Evolutionary conservation across 2,797 vertebrate genomes (phyloP).

Genomic region (Myotis daubentonii): DNA sequence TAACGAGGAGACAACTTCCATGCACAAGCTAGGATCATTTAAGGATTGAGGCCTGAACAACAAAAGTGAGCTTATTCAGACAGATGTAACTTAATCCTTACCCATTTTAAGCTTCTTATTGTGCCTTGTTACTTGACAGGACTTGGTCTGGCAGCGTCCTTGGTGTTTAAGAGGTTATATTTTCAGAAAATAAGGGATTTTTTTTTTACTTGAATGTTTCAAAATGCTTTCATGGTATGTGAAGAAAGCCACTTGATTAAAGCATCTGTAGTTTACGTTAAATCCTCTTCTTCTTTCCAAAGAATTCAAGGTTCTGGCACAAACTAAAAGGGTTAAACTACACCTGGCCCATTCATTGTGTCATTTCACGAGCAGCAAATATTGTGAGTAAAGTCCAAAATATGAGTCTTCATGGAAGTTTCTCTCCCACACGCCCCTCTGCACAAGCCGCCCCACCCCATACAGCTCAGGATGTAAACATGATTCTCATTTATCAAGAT

Average conservation of each 20-base stretch:
- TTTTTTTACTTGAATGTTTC: constrained; percentile 75
- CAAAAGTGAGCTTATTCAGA: constrained; percentile 74
- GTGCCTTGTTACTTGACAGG: constrained; percentile 73
- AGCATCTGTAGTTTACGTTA: constrained; percentile 63
- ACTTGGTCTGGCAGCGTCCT: constrained; percentile 74
- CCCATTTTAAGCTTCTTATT: constrained; percentile 77
- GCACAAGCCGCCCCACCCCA: not conserved
- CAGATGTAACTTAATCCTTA: constrained; percentile 74
- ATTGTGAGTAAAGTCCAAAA: constrained; percentile 62
- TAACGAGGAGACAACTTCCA: constrained; percentile 53
- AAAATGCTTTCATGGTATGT: constrained; percentile 77
- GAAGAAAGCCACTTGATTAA: constrained; percentile 80
- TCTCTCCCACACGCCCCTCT: not conserved
- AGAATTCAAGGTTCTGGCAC: constrained; percentile 74
- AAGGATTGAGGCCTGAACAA: constrained; percentile 70
- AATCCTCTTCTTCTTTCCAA: constrained; percentile 76
- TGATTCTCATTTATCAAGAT: constrained; percentile 59
- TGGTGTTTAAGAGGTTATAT: constrained; percentile 76
- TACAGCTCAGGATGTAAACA: not conserved
- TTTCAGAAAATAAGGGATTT: constrained; percentile 73
- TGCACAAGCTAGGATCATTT: constrained; percentile 60
- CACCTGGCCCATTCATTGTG: constrained; percentile 74
- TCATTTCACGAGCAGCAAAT: not conserved
- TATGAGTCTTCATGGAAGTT: constrained; percentile 55
- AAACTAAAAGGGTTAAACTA: constrained; percentile 75